Percentiles rank a stretch among this genome's conserved stretches.
Evolutionary conservation across 1,140 invertebrate genomes (phyloP).

Genomic region (Bombus turneri): DNA sequence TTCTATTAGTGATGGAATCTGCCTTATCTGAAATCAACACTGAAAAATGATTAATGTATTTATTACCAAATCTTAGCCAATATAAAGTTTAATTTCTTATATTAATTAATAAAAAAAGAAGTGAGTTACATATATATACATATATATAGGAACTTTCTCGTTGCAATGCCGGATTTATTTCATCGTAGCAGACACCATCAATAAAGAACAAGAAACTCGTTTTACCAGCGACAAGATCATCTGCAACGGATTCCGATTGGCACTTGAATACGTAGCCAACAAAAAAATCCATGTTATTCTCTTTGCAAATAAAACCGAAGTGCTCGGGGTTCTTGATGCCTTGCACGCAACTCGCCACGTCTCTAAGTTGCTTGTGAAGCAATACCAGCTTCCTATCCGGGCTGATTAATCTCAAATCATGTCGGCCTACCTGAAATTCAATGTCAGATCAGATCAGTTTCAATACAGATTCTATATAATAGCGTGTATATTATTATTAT

Average conservation of each 20-base stretch:
- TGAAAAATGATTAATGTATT: background rate
- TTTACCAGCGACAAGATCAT: slow-evolving; percentile 89
- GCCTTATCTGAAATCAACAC: background rate
- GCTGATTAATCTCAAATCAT: slow-evolving; percentile 94
- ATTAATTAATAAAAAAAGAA: background rate
- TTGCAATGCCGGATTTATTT: background rate
- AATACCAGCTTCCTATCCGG: slow-evolving; percentile 95
- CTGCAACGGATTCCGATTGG: slow-evolving; percentile 90
- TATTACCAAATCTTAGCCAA: background rate
- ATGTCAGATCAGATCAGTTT: background rate
- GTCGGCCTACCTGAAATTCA: slow-evolving; percentile 88
- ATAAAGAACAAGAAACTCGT: slow-evolving; percentile 24
- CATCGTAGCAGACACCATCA: background rate
- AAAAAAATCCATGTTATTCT: slow-evolving; percentile 86
- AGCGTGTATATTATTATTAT: too few species aligned
- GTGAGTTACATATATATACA: background rate
- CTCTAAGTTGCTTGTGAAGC: slow-evolving; percentile 92
- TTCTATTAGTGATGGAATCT: background rate
- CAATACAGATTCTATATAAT: background rate
- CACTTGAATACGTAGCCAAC: slow-evolving; percentile 96
- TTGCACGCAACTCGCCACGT: slow-evolving; percentile 94
- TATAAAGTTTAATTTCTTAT: background rate
- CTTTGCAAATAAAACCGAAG: slow-evolving; percentile 96
- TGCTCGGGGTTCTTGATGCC: slow-evolving; percentile 91
- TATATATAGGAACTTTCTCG: background rate